Conservation (phyloP, 2,888 invertebrate genomes). For the Argyresthia goedartella region DNA sequence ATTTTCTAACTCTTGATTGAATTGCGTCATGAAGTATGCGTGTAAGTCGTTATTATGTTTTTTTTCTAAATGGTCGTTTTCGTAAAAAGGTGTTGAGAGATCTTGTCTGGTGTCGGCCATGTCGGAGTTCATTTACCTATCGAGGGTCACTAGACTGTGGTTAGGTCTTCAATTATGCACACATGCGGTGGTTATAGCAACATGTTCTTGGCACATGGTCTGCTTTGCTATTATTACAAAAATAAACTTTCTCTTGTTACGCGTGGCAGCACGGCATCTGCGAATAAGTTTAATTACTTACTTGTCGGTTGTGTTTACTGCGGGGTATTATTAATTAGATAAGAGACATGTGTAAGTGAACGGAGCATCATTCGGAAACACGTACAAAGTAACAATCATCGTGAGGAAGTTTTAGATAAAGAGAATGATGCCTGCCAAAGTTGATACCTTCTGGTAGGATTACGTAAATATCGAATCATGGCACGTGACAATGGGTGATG, state of each 20-base stretch:
- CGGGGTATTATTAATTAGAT: slow-evolving; percentile 34
- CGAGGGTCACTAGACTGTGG: slow-evolving; percentile 54
- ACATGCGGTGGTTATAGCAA: slow-evolving; percentile 52
- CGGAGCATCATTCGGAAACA: no score
- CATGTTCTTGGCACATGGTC: slow-evolving; percentile 43
- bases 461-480: no score
- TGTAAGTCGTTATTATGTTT: slow-evolving; percentile 53
- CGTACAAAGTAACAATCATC: no score
- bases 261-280: slow-evolving; percentile 57
- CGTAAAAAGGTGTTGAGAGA: slow-evolving; percentile 43
- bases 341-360: neutral
- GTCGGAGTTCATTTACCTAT: slow-evolving; percentile 44
- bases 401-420: no score
- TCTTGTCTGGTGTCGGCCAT: slow-evolving; percentile 49
- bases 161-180: slow-evolving; percentile 38
- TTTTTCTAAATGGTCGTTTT: slow-evolving; percentile 28
- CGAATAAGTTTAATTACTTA: slow-evolving; percentile 52
- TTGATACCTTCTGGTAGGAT: no score
- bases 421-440: no score
- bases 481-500: no score
- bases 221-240: slow-evolving; percentile 65
- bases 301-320: slow-evolving; percentile 27
- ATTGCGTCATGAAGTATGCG: slow-evolving; percentile 63
- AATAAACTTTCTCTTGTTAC: slow-evolving; percentile 68
- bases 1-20: slow-evolving; percentile 61